Conservation (phyloP, 1,140 invertebrate genomes). For the Drosophila repleta region DNA sequence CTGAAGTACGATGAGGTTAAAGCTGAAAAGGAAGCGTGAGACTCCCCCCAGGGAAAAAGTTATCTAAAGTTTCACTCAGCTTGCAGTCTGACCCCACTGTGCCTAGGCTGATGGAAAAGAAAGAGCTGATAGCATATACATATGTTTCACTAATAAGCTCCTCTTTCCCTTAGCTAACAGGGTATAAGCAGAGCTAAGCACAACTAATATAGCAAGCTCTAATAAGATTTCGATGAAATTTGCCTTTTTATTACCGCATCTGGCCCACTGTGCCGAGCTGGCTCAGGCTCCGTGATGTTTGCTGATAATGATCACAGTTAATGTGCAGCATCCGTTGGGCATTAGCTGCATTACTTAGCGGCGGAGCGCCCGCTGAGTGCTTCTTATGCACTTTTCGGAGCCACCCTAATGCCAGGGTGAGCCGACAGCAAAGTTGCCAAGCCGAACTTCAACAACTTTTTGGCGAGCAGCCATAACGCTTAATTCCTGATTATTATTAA, state of each 20-base stretch:
- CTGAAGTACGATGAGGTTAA: too few relatives aligned
- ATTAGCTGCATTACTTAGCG: slow-evolving; percentile 41
- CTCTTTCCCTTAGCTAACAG: too few relatives aligned
- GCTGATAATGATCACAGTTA: slow-evolving; percentile 44
- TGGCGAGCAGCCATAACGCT: slow-evolving; percentile 29
- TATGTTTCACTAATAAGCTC: too few relatives aligned
- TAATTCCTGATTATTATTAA: slow-evolving; percentile 62
- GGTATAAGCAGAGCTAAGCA: too few relatives aligned
- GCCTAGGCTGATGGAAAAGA: too few relatives aligned
- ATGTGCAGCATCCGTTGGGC: slow-evolving; percentile 39
- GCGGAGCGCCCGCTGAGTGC: slow-evolving; percentile 21
- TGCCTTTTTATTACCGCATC: not conserved
- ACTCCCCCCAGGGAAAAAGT: too few relatives aligned
- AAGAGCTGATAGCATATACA: too few relatives aligned
- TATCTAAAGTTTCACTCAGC: too few relatives aligned
- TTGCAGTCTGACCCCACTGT: too few relatives aligned
- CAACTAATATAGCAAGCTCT: too few relatives aligned
- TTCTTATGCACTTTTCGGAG: slow-evolving; percentile 60
- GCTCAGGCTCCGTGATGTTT: not conserved
- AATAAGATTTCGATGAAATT: too few relatives aligned
- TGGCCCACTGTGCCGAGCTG: not conserved
- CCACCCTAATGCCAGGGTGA: not conserved
- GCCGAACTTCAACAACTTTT: slow-evolving; percentile 28
- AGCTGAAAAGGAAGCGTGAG: too few relatives aligned
- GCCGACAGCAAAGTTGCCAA: slow-evolving; percentile 5